Percentiles rank a stretch among this genome's conserved stretches.
Evolutionary conservation across 1,140 invertebrate genomes (phyloP).

Genomic region (Heliconius congener): DNA sequence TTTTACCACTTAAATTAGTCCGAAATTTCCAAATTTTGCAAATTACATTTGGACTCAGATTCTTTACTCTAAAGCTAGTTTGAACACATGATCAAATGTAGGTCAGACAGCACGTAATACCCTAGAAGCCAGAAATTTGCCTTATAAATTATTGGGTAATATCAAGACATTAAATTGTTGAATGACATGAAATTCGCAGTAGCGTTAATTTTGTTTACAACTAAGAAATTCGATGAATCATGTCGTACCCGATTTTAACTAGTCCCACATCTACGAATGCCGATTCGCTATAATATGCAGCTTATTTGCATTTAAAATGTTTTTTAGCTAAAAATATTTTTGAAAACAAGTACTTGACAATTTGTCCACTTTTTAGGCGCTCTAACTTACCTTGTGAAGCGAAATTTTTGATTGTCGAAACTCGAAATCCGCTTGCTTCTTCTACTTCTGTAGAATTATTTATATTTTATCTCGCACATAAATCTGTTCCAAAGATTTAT

Average conservation of each 20-base stretch:
- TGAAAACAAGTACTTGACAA: background rate
- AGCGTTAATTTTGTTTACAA: slow-evolving; percentile 5
- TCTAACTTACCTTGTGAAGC: background rate
- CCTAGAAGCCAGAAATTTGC: background rate
- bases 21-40: background rate
- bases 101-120: background rate
- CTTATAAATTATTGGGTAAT: slow-evolving; percentile 9
- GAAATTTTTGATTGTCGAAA: background rate
- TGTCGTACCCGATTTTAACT: background rate
- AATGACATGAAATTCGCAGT: slow-evolving; percentile 1
- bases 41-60: background rate
- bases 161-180: slow-evolving; percentile 4
- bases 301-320: background rate
- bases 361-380: background rate
- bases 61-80: background rate
- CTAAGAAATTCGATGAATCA: background rate
- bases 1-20: background rate
- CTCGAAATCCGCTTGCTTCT: background rate
- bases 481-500: background rate
- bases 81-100: background rate
- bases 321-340: background rate
- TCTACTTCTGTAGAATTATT: background rate
- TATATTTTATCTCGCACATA: slow-evolving; percentile 10
- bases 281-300: background rate
- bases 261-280: background rate